A percentile compares a stretch with the other conserved stretches of the same genome.
phyloP scores from a whole-genome alignment of 2,113 vertebrate species.

The Apteryx mantelli region DNA sequence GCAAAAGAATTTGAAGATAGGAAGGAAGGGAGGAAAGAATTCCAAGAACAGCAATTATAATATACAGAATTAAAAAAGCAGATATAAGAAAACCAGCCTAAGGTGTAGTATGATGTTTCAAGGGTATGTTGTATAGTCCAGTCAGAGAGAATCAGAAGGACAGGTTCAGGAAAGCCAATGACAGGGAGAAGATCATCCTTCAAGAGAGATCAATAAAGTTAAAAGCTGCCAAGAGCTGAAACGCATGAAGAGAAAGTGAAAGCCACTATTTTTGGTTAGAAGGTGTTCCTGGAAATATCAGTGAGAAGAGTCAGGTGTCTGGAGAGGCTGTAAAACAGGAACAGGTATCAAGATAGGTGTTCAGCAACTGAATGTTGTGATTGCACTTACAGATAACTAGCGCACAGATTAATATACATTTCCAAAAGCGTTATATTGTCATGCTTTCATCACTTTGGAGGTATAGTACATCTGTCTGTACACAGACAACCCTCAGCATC shows the following conservation, averaged over 20 bases:
- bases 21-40: not conserved
- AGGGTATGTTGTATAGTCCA: not conserved
- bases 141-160: not conserved
- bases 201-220: not conserved
- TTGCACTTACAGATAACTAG: not conserved
- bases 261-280: not conserved
- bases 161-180: not conserved
- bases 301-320: rapidly evolving
- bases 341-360: not conserved
- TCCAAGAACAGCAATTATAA: not conserved
- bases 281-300: not conserved
- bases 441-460: not conserved
- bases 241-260: not conserved
- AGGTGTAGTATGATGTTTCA: not conserved
- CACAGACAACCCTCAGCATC: not conserved
- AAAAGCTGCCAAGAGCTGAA: not conserved
- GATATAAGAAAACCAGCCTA: not conserved
- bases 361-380: not conserved
- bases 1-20: not conserved
- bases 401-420: not conserved
- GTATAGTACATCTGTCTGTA: not conserved
- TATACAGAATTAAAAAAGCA: not conserved
- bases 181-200: not conserved
- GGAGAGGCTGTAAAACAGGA: not conserved
- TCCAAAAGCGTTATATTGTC: not conserved